A percentile compares a stretch with the other conserved stretches of the same genome.
phyloP scores from a whole-genome alignment of 2,113 vertebrate species.

The Hemiprocne comata region DNA sequence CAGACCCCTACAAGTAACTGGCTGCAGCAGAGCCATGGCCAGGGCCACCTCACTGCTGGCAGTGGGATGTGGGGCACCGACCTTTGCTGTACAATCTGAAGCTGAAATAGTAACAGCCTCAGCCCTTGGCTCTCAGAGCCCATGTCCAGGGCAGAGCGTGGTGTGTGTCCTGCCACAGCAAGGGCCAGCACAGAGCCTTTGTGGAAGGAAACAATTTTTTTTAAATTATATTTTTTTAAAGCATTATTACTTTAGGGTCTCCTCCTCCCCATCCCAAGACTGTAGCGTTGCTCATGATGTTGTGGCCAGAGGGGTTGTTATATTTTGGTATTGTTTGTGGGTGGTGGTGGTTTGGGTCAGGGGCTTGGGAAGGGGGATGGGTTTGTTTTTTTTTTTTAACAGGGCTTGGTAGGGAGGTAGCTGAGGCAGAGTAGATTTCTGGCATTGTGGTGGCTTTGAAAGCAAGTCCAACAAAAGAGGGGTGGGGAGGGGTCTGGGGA shows the following conservation, averaged over 20 bases:
- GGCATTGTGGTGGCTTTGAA: neutral
- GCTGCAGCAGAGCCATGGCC: neutral
- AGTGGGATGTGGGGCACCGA: neutral
- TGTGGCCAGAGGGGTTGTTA: neutral
- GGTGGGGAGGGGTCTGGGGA: neutral
- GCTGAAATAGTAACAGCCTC: neutral
- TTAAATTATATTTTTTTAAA: neutral
- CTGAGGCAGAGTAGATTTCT: neutral
- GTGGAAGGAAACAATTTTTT: neutral
- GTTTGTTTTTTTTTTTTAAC: neutral
- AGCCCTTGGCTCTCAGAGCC: neutral
- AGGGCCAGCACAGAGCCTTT: neutral
- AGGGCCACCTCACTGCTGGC: neutral
- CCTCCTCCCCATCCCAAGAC: neutral
- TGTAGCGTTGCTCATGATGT: neutral
- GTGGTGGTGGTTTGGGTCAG: neutral
- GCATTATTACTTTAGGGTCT: neutral
- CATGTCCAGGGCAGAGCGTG: neutral
- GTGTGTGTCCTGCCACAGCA: neutral
- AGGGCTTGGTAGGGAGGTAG: neutral
- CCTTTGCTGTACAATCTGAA: neutral
- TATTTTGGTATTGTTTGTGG: neutral
- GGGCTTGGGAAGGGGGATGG: neutral
- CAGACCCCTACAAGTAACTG: neutral
- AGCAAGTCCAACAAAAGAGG: neutral